These are phyloP conservation scores for Deilephila elpenor DNA, from an alignment of 2,888 invertebrate genomes.

Conservation along the genomic window DNA sequence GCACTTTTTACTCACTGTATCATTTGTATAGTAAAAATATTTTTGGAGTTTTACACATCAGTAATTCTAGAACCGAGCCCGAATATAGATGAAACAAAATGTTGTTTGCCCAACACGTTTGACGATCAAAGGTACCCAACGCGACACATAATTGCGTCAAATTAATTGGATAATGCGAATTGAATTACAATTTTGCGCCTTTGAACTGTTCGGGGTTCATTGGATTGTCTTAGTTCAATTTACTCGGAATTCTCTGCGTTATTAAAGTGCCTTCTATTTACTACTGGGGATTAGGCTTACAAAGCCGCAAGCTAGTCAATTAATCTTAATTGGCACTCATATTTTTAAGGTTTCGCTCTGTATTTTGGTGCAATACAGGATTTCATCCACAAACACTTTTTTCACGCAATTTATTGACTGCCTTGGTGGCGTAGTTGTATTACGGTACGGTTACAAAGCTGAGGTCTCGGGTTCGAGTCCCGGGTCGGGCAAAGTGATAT, in stretches of 20 bases:
- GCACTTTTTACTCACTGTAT: no score
- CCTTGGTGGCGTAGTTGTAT: no score
- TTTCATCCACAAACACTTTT: no score
- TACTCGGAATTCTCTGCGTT: conserved; percentile 1
- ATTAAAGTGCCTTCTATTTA: conserved; percentile 8
- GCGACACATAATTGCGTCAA: conserved; percentile 31
- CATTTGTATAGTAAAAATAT: no score
- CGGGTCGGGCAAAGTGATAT: no score
- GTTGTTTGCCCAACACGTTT: conserved; percentile 37
- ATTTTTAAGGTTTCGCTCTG: not conserved
- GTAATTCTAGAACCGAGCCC: not conserved
- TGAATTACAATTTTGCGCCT: conserved; percentile 32
- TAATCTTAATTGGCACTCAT: not conserved
- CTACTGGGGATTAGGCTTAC: not conserved
- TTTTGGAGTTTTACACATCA: not conserved
- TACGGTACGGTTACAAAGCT: no score
- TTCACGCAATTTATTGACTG: no score
- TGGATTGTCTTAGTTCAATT: conserved; percentile 25
- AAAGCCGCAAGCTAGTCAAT: not conserved
- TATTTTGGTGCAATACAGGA: not conserved
- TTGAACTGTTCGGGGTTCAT: conserved; percentile 34
- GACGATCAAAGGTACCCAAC: conserved; percentile 28
- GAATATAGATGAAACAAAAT: conserved; percentile 1
- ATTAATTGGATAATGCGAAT: conserved; percentile 28
- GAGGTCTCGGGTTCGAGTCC: no score